phyloP scores from a whole-genome alignment of 2,797 vertebrate genomes.

The Liasis olivaceus region DNA sequence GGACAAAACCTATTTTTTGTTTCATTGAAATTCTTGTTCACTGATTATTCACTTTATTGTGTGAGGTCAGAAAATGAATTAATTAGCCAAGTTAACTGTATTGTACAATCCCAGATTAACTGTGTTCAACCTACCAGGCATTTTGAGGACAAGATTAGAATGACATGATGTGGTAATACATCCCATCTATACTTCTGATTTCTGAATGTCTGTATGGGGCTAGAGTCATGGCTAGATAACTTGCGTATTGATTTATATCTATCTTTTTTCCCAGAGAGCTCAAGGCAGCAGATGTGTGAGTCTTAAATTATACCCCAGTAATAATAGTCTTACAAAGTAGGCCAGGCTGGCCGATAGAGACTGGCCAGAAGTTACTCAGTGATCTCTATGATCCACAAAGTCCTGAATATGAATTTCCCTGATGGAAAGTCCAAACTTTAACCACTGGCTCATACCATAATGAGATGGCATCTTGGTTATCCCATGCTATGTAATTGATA shows the following conservation, averaged over 20 bases:
- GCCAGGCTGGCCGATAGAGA: background rate
- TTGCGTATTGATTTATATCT: background rate
- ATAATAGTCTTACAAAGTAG: background rate
- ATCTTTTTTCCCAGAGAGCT: background rate
- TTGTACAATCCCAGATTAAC: background rate
- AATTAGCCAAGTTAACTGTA: background rate
- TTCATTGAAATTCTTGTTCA: background rate
- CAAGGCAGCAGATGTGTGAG: background rate
- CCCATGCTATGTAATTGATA: background rate
- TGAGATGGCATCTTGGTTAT: background rate
- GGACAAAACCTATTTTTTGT: background rate
- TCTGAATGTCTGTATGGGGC: background rate
- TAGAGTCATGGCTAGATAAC: background rate
- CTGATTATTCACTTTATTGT: background rate
- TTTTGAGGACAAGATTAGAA: background rate
- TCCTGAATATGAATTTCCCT: background rate
- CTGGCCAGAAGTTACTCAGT: background rate
- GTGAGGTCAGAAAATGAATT: background rate
- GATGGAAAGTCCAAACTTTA: background rate
- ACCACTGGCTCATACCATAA: background rate
- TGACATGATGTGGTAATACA: background rate
- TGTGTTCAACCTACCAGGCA: background rate
- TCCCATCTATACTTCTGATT: background rate
- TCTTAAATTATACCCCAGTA: background rate
- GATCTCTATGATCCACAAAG: background rate